These are phyloP conservation scores for Aphrophora alni DNA, from an alignment of 2,888 invertebrate species.

Conservation along the genomic window DNA sequence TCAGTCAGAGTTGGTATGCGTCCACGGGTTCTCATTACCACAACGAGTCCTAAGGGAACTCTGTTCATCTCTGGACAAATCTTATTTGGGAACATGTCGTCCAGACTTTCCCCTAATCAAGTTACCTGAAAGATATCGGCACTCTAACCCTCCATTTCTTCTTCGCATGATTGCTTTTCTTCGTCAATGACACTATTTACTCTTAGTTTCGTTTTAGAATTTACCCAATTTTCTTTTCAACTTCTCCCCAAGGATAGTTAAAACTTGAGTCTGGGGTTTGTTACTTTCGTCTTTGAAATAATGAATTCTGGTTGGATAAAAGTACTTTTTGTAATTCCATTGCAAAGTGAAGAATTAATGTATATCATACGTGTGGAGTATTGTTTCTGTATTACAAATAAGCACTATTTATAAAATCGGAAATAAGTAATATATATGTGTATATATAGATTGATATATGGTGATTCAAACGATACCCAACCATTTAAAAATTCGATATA, in stretches of 20 bases:
- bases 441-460: too few relatives aligned
- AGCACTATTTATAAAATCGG: too few relatives aligned
- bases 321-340: too few relatives aligned
- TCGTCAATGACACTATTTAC: slow-evolving; percentile 9
- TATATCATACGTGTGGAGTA: too few relatives aligned
- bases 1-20: background rate
- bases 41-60: background rate
- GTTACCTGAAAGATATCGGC: background rate
- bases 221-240: background rate
- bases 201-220: background rate
- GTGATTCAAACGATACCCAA: too few relatives aligned
- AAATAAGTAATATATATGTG: too few relatives aligned
- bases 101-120: slow-evolving; percentile 4
- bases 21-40: background rate
- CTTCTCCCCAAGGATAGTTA: background rate
- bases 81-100: slow-evolving; percentile 9
- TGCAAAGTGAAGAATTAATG: too few relatives aligned
- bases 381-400: too few relatives aligned
- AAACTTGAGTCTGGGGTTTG: background rate
- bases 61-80: slow-evolving; percentile 2
- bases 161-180: background rate
- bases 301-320: background rate
- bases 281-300: background rate
- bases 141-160: background rate
- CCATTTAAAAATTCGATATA: too few relatives aligned